These are phyloP conservation scores for Pycnonotus jocosus DNA, from an alignment of 2,113 vertebrate species.

Conservation along the genomic window DNA sequence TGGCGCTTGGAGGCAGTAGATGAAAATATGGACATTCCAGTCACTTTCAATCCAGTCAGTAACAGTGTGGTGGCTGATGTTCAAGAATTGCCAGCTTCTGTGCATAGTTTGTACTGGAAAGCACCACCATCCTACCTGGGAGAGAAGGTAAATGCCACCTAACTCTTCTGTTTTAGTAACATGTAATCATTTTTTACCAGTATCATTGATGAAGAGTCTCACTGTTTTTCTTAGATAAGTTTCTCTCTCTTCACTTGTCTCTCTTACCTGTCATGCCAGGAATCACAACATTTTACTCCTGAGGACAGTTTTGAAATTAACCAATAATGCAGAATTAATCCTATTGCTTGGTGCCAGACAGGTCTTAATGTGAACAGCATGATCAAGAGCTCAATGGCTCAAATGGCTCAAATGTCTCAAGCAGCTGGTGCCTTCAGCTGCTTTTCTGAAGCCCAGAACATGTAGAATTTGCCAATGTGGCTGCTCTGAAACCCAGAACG, in stretches of 20 bases:
- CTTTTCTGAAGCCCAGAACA: not conserved
- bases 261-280: not conserved
- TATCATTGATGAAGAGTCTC: not conserved
- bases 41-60: slow-evolving; percentile 84
- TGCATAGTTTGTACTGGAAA: slow-evolving; percentile 82
- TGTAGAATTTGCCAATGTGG: fast-evolving
- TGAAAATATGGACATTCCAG: slow-evolving; percentile 65
- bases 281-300: not conserved
- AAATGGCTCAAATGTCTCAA: not conserved
- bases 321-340: not conserved
- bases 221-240: not conserved
- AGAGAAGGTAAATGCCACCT: slow-evolving; percentile 79
- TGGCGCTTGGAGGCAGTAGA: slow-evolving; percentile 81
- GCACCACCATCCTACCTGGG: slow-evolving; percentile 86
- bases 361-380: not conserved
- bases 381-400: not conserved
- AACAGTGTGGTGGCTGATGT: slow-evolving; percentile 86
- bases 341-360: not conserved
- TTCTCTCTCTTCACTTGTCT: not conserved
- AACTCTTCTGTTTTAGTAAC: not conserved
- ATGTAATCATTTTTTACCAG: not conserved
- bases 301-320: not conserved
- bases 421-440: not conserved
- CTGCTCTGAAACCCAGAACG: not conserved
- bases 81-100: slow-evolving; percentile 82